Evolutionary conservation across 2,888 invertebrate genomes (phyloP).

Genomic region (Aphidius colemani): DNA sequence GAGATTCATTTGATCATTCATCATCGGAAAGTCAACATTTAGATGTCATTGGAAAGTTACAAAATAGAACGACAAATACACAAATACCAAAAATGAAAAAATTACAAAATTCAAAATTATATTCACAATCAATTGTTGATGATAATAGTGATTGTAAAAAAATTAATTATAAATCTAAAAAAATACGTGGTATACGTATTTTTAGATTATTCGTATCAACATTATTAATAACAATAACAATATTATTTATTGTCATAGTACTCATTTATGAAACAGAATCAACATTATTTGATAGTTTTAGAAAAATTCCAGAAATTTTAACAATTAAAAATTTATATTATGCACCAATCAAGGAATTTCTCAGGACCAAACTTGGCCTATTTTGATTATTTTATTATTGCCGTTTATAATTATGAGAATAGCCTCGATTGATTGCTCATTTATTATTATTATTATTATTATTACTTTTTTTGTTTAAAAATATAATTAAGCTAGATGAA

Average conservation of each 20-base stretch:
- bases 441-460: background rate
- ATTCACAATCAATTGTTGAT: slow-evolving; percentile 35
- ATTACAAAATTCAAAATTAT: slow-evolving; percentile 54
- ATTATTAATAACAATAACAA: slow-evolving; percentile 74
- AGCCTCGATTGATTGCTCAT: background rate
- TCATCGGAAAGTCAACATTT: slow-evolving; percentile 75
- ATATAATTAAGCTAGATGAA: slow-evolving; percentile 11
- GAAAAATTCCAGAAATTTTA: slow-evolving; percentile 77
- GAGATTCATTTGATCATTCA: slow-evolving; percentile 79
- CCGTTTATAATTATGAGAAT: background rate
- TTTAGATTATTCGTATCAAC: slow-evolving; percentile 78
- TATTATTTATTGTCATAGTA: slow-evolving; percentile 71
- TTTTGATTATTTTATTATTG: slow-evolving; percentile 62
- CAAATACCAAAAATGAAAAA: slow-evolving; percentile 58
- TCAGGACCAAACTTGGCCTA: slow-evolving; percentile 69
- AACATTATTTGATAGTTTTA: slow-evolving; percentile 70
- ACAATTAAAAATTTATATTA: slow-evolving; percentile 80
- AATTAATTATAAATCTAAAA: slow-evolving; percentile 34
- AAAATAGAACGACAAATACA: slow-evolving; percentile 49
- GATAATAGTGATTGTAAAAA: slow-evolving; percentile 13
- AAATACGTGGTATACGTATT: slow-evolving; percentile 59
- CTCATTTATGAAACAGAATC: slow-evolving; percentile 81
- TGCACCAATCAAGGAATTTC: slow-evolving; percentile 79
- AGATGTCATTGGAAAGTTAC: slow-evolving; percentile 56
- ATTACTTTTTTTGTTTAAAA: background rate